These are phyloP conservation scores for Heliconius congener DNA, from an alignment of 1,140 invertebrate genomes.

Conservation along the genomic window DNA sequence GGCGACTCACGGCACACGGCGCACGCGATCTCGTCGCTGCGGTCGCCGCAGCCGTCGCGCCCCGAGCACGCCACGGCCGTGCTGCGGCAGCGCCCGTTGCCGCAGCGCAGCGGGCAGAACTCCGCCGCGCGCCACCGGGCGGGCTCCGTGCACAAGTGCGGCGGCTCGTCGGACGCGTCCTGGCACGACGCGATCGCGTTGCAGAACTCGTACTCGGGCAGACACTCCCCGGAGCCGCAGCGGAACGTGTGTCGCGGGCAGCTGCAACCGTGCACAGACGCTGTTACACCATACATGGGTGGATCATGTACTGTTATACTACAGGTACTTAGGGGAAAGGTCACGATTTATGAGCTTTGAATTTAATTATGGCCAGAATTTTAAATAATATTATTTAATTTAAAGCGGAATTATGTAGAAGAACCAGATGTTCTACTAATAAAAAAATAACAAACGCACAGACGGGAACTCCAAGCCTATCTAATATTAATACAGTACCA, in stretches of 20 bases:
- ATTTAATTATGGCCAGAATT: not conserved
- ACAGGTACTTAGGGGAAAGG: not conserved
- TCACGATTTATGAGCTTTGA: no score
- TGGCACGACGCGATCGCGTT: slow-evolving; percentile 92
- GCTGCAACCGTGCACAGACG: slow-evolving; percentile 52
- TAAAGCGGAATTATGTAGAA: no score
- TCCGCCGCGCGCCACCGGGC: slow-evolving; percentile 79
- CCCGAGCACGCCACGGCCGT: slow-evolving; percentile 93
- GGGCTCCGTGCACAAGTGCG: slow-evolving; percentile 85
- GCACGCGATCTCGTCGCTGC: slow-evolving; percentile 92
- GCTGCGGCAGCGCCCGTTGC: slow-evolving; percentile 92
- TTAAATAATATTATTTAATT: not conserved
- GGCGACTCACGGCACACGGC: slow-evolving; percentile 91
- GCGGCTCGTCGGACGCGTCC: slow-evolving; percentile 92
- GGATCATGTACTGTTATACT: not conserved
- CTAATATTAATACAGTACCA: no score
- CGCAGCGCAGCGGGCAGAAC: slow-evolving; percentile 90
- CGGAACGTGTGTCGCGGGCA: slow-evolving; percentile 91
- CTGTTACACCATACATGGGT: not conserved
- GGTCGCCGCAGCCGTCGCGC: slow-evolving; percentile 94
- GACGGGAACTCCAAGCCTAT: no score
- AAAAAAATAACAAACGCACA: no score
- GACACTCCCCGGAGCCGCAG: slow-evolving; percentile 91
- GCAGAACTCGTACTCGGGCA: slow-evolving; percentile 94
- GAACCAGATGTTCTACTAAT: no score